Base-by-base conservation (phyloP, 1,140 invertebrate genomes). In the Aphis craccivora region DNA sequence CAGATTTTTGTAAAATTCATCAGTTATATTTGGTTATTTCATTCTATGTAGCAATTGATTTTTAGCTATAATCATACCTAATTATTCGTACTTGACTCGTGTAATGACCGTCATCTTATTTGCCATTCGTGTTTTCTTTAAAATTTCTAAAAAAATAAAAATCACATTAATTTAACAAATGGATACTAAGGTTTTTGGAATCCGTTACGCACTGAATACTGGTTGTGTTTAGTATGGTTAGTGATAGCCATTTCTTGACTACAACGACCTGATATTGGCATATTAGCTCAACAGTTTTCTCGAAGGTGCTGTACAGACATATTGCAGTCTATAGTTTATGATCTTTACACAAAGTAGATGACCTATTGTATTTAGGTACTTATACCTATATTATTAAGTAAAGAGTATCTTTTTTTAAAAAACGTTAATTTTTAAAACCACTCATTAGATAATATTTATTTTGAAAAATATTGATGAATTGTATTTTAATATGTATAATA, bases 151-250 rank as follows among this genome's bases (percentile, higher is more conserved):
- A n/a, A n/a, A 4, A 76, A n/a, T n/a, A n/a, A 76, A 76, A 76
- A 76, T n/a, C 4, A 18, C 60, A 76, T 76, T n/a, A 67, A 67
- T 67, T 76, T 35, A 3, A n/a, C n/a, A n/a, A 76, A 76, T 76
- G 30, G n/a, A 76, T n/a, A n/a, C n/a, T n/a, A 60, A 14, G 14
- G 18, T n/a, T 48, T 45, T 45, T 86, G 37, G 25, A 86, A 43
- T 45, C 84, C 25, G 84, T 86, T 86, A 25, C 30, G 84, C 43
- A 86, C 84, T 86, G 84, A 76, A 76, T 76, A 76, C 30, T 76
- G 5, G 45, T 86, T 45, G 43, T 30, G 25, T 45, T 5, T 40
- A 23, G 23, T 40, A 18, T n/a, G 40, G 40, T 84, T 11, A 40
- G 84, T 11, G 25, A 37, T 45, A 43, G 84, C 14, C 84, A 45